Base-by-base conservation (phyloP, 2,888 invertebrate genomes). In the Epirrita christyi region DNA sequence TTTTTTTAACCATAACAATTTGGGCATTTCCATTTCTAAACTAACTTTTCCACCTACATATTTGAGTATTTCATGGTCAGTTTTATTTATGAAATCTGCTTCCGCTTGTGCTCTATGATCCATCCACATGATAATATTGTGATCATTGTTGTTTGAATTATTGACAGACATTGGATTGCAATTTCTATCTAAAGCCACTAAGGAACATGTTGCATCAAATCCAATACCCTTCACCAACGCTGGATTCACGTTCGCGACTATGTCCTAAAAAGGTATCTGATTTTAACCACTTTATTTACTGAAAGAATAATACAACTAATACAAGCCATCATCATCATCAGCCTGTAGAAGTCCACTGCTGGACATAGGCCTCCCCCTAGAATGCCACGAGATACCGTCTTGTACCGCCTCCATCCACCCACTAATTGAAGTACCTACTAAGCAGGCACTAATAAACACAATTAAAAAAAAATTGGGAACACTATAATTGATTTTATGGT, bases 21-120 rank as follows among this genome's bases (percentile, higher is more conserved):
- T 99, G 0, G 99, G 98, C 57, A 96, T 95, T 93, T 99, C 95
- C 98, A 99, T 99, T 93, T 99, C 99, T n/a, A 97, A 92, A 0
- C 98, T 98, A 6, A 99, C 96, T 86, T 95, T 96, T 0, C 98
- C 98, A 1, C 99, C 99, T 2, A 98, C 97, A 87, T 95, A 97
- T 71, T 95, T 94, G 0, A 99, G 92, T 13, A 97, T 94, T 2
- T 94, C 88, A 86, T 98, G 97, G 7, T 94, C 90, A 0, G 94
- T 94, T 44, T 92, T 87, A 79, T 98, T 98, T 38, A 99, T 98
- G 32, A 92, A 85, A 45, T 94, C 93, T 0, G 98, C 96, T 92
- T 99, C 97, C 41, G 92, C 88, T 27, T 93, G 92, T 0, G 98
- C 98, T 74, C 98, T 92, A 78, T 98, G 98, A 79, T 98, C 98